phyloP scores from a whole-genome alignment of 2,888 invertebrate genomes.

The Malthinus seriepunctatus region DNA sequence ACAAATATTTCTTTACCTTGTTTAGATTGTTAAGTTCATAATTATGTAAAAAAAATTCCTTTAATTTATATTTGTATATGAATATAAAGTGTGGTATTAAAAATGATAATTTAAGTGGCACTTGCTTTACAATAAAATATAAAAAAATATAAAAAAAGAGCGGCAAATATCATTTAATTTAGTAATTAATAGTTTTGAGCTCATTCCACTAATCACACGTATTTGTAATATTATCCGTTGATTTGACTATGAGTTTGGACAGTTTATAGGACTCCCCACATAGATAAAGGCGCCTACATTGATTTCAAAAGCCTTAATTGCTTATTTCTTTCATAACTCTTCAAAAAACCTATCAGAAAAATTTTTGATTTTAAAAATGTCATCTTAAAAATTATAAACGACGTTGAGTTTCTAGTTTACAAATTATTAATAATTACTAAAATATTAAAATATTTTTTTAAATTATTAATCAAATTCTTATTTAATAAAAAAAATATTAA shows the following conservation, averaged over 20 bases:
- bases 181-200: slow-evolving; percentile 37
- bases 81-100: slow-evolving; percentile 20
- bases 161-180: slow-evolving; percentile 37
- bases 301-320: slow-evolving; percentile 21
- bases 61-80: slow-evolving; percentile 10
- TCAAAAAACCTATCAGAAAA: neutral
- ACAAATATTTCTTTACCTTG: slow-evolving; percentile 3
- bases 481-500: neutral
- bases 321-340: slow-evolving; percentile 11
- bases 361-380: slow-evolving; percentile 1
- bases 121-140: slow-evolving; percentile 43
- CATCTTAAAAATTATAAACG: neutral
- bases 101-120: slow-evolving; percentile 40
- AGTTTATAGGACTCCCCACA: slow-evolving; percentile 44
- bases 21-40: slow-evolving; percentile 6
- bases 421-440: neutral
- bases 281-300: slow-evolving; percentile 33
- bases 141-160: slow-evolving; percentile 26
- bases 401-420: slow-evolving; percentile 1
- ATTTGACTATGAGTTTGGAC: slow-evolving; percentile 38
- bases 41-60: slow-evolving; percentile 12
- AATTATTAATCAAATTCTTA: slow-evolving; percentile 5
- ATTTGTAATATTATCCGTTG: slow-evolving; percentile 42
- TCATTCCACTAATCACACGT: slow-evolving; percentile 39
- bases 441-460: slow-evolving; percentile 6